Percentiles rank a stretch among this genome's conserved stretches.
phyloP scores from a whole-genome alignment of 2,797 vertebrate species.

The Buceros bicornis region DNA sequence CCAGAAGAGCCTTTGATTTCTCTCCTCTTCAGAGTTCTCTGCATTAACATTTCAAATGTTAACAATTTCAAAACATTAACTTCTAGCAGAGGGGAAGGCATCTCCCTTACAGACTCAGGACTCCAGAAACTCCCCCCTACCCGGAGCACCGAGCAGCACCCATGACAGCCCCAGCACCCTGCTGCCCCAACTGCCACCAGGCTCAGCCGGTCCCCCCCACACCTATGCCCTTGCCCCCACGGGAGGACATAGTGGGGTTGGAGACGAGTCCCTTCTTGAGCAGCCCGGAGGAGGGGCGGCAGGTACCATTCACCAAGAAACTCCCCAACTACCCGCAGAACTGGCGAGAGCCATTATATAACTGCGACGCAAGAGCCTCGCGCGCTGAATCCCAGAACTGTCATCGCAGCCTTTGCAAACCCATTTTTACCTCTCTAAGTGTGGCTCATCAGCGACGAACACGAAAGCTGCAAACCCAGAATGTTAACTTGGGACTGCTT shows the following conservation, averaged over 20 bases:
- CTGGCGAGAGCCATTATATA: neutral
- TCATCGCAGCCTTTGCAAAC: slow-evolving; percentile 53
- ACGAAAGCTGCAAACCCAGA: neutral
- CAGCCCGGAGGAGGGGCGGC: neutral
- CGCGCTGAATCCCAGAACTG: slow-evolving; percentile 39
- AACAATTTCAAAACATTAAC: neutral
- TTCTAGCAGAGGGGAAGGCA: neutral
- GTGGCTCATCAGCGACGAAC: neutral
- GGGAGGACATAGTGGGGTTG: rapidly evolving
- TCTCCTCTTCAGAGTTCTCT: neutral
- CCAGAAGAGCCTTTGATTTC: slow-evolving; percentile 15
- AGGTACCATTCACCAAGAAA: neutral
- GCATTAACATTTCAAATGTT: neutral
- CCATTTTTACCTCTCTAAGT: slow-evolving; percentile 46
- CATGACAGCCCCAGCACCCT: neutral
- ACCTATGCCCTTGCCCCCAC: rapidly evolving
- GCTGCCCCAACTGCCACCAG: rapidly evolving
- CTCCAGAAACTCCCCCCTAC: neutral
- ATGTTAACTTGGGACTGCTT: neutral
- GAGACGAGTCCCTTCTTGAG: neutral
- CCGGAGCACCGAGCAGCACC: rapidly evolving
- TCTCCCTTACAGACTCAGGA: neutral
- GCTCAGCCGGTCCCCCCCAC: rapidly evolving
- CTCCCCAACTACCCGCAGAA: neutral
- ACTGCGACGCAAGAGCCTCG: neutral